Conservation (phyloP, 2,888 invertebrate genomes). For the Aelia acuminata region DNA sequence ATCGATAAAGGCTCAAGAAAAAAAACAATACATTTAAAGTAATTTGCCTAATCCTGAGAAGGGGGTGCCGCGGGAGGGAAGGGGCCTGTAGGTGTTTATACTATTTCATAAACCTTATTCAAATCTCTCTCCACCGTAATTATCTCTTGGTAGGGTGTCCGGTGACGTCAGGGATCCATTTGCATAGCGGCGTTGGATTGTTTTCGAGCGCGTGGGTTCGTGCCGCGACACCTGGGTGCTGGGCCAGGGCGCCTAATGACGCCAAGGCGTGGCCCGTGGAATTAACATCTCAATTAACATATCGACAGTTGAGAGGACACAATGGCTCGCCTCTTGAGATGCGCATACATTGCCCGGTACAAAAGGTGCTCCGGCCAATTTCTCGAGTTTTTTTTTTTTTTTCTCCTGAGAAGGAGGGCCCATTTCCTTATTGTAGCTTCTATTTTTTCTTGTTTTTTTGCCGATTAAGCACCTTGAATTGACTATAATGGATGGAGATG, state of each 20-base stretch:
- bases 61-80: neutral
- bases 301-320: conserved; percentile 51
- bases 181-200: conserved; percentile 61
- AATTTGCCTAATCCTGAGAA: conserved; percentile 34
- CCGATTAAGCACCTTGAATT: conserved; percentile 33
- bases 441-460: conserved; percentile 2
- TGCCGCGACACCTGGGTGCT: conserved; percentile 45
- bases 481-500: conserved; percentile 30
- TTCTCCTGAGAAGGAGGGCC: neutral
- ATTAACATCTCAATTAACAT: conserved; percentile 57
- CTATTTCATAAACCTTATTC: conserved; percentile 61
- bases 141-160: conserved; percentile 49
- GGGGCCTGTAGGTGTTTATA: conserved; percentile 55
- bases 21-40: conserved; percentile 38
- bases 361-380: conserved; percentile 44
- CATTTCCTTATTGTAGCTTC: conserved; percentile 29
- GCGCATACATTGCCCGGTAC: conserved; percentile 54
- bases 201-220: conserved; percentile 55
- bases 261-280: conserved; percentile 23
- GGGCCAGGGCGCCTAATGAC: conserved; percentile 33
- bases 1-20: neutral
- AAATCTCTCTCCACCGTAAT: conserved; percentile 57
- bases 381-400: neutral
- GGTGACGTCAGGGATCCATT: conserved; percentile 58
- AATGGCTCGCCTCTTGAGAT: conserved; percentile 46